Base-by-base conservation (phyloP, 2,797 vertebrate species). In the Karalla daura region DNA sequence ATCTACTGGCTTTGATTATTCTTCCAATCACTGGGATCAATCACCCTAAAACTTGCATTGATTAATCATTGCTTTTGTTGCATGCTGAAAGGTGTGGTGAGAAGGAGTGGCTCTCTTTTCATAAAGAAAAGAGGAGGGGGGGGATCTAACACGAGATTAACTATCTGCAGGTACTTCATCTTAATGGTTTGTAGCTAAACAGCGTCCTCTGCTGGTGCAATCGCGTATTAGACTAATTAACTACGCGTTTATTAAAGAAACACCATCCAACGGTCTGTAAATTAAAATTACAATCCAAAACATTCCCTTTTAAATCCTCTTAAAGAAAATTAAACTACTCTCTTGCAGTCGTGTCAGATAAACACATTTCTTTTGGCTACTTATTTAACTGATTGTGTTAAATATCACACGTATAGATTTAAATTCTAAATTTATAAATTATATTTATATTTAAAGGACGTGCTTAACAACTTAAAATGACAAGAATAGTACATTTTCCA, bases 151-250 rank as follows among this genome's bases (percentile, higher is more conserved):
- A 23, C 4, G 15, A 14, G 8, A 55, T 35, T 4, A 37, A 60
- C 27, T 23, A 23, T 49, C 46, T 45, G 40, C 8, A 12, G 36
- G 8, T n/a, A 2, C 18, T 51, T 37, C 5, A 17, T 12, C 3
- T 24, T 28, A 9, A 40, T 49, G 8, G 8, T 75, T 45, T 55
- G 47, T 49, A 66, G 71, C 14, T 32, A 51, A 78, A 83, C 51
- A 72, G 60, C 69, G 80, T 77, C 87, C 74, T 74, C 89, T 86
- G n/a, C 71, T 87, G 87, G 81, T 56, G 3, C 3, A 14, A 17
- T 44, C 14, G 39, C 6, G 28, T 45, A 62, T 2, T 0, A 43
- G 18, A 39, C 5, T 24, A 54, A 74, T 32, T 71, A n/a, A 52
- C 10, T 6, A 24, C 0, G 1, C 17, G 5, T 40, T 17, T 24